Percentiles rank a stretch among this genome's conserved stretches.
phyloP scores from a whole-genome alignment of 2,797 vertebrate genomes.

The Eurystomus glaucurus region DNA sequence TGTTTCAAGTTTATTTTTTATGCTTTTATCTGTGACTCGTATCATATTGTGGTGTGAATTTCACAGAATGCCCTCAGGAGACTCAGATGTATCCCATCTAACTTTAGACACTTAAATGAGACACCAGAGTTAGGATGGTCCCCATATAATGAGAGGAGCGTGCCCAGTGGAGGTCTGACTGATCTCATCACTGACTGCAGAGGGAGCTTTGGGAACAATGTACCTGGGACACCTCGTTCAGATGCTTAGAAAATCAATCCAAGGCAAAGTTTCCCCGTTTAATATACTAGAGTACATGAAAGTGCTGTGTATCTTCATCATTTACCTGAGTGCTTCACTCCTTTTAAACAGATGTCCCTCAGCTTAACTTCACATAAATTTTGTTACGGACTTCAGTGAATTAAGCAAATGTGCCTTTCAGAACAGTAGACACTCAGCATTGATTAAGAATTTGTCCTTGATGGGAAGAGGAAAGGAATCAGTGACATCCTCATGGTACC shows the following conservation, averaged over 20 bases:
- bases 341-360: neutral
- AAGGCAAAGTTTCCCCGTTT: neutral
- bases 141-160: neutral
- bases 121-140: neutral
- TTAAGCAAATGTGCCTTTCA: neutral
- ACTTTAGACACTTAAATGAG: neutral
- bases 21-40: neutral
- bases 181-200: neutral
- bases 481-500: neutral
- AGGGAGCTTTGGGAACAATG: neutral
- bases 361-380: neutral
- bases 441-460: neutral
- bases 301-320: neutral
- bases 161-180: neutral
- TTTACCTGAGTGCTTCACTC: neutral
- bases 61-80: accelerated
- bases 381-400: neutral
- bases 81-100: neutral
- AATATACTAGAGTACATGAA: neutral
- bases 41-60: neutral
- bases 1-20: neutral
- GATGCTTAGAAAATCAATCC: neutral
- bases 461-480: neutral
- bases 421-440: neutral
- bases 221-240: neutral